Evolutionary conservation across 2,888 invertebrate species (phyloP), one percentile per base, ranked within the genome.

Genomic region (Taenaris catops): DNA sequence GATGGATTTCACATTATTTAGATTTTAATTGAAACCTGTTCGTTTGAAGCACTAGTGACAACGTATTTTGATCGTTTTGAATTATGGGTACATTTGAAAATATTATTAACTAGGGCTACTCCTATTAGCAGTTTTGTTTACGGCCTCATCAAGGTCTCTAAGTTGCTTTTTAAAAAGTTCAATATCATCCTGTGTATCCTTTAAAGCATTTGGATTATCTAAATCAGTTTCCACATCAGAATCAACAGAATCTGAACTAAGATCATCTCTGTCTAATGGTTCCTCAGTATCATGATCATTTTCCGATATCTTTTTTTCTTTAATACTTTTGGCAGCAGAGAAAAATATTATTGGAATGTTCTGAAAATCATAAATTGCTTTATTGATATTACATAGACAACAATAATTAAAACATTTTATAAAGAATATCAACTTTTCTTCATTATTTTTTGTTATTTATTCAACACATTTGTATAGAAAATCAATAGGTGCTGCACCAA

Each of bases 291-390:
- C 42, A 8, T 25, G 9, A 23, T 37, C 64, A 25, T 40, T 64
- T 61, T 84, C 84, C 1, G 75, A 73, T 62, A 83, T 68, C 60
- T 78, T 81, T 25, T 71, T 72, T 43, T 80, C 75, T 52, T 87
- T 86, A 44, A 91, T 78, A 17, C 87, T 88, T 63, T 91, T 71
- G 1, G 91, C 88, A 0, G 98, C 98, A 1, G 97, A 99, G 87
- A 96, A 99, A 76, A 99, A 99, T 4, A 94, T 94, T 11, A 95
- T 92, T 24, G 88, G 88, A 1, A 96, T 88, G 35, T 91, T 86
- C 79, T 87, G 67, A 6, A 75, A 74, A 37, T 9, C 8, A 27
- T 19, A 24, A 33, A 10, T 8, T 10, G 7, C 11, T 18, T 3
- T n/a, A n/a, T n/a, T n/a, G n/a, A n/a, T n/a, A n/a, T n/a, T n/a